Evolutionary conservation across 1,140 invertebrate genomes (phyloP), one percentile per base, ranked within the genome.

Genomic region (Diprion similis): DNA sequence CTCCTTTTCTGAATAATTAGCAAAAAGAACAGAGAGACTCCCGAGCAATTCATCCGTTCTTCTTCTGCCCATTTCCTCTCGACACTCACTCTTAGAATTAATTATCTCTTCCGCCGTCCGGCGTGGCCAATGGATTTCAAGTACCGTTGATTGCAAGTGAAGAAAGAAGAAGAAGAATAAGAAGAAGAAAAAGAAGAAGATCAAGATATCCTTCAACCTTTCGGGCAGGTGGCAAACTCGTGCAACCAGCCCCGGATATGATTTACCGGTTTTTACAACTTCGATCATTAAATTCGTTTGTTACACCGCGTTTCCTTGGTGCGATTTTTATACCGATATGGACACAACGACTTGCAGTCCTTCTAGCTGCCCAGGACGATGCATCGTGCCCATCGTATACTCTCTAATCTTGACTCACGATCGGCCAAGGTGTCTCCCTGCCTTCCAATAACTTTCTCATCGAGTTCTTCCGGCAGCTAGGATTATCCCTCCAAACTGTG

Each of bases 1-100:
- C n/a, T 59, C n/a, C n/a, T 59, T 59, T 13, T 13, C 11, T 17
- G 51, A 8, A 59, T 59, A 59, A 59, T 59, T 59, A 59, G 51
- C 51, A 59, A 59, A 59, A 59, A 59, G 51, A 59, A 59, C 51
- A 59, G 51, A 59, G 51, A 59, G 51, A 59, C n/a, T 0, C n/a
- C 51, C 51, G 51, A 59, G 46, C 69, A 48, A 70, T 70, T 46
- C 69, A 70, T 70, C 24, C 46, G 9, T 70, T 70, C 69, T 48
- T 13, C 19, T 19, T 59, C 51, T 17, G 51, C 51, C 51, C 51
- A 18, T 68, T 18, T 68, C 17, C 46, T 70, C 59, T 66, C 75
- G 76, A 79, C 75, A 80, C 75, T 77, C 71, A 64, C 66, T 76
- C 78, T 80, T 71, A 64, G 75, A 80, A 80, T 80, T 79, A 80